A percentile compares a stretch with the other conserved stretches of the same genome.
Evolutionary conservation across 2,797 vertebrate genomes (phyloP).

Genomic region (Intellagama lesueurii): DNA sequence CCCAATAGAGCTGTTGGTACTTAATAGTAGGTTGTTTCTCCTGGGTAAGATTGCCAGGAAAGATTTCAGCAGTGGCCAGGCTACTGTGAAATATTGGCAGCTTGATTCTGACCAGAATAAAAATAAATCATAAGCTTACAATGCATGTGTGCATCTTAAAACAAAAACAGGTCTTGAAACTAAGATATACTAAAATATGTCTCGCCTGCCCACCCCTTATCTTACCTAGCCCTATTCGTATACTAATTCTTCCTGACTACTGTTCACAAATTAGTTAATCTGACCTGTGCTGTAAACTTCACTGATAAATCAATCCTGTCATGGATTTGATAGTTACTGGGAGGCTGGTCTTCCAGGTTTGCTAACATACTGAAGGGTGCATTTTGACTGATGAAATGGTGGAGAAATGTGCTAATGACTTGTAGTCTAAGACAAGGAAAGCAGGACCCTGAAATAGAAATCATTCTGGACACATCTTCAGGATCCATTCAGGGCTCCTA

Average conservation of each 20-base stretch:
- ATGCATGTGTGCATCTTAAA: background rate
- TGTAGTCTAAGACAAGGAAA: background rate
- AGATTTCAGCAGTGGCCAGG: conserved; percentile 1
- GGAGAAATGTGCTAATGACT: background rate
- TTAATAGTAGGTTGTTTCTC: background rate
- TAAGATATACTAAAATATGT: background rate
- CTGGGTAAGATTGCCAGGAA: background rate
- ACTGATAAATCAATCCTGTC: background rate
- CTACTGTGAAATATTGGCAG: background rate
- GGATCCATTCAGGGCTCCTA: background rate
- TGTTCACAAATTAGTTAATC: background rate
- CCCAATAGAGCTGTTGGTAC: background rate
- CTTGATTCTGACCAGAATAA: background rate
- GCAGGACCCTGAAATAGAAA: background rate
- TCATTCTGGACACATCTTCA: background rate
- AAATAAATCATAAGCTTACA: background rate
- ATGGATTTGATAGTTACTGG: background rate
- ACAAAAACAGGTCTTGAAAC: background rate
- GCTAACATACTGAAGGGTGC: background rate
- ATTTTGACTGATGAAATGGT: background rate
- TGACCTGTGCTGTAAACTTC: background rate
- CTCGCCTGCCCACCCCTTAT: too few species aligned
- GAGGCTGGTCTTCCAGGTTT: background rate
- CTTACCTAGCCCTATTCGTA: too few species aligned
- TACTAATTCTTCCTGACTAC: too few species aligned